Evolutionary conservation across 2,888 invertebrate species (phyloP), one percentile per base, ranked within the genome.

Genomic region (Agrochola macilenta): DNA sequence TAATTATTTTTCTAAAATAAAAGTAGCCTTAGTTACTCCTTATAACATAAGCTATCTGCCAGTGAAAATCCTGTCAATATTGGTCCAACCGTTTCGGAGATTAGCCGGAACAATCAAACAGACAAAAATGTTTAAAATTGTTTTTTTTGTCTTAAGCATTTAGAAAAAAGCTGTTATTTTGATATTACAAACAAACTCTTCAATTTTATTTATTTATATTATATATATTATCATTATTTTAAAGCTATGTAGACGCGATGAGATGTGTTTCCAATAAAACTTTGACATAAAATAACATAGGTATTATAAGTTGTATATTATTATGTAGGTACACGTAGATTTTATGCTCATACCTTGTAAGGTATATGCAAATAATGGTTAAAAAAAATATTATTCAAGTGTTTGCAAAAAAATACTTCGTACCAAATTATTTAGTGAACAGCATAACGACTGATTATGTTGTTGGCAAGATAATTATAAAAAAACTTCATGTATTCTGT

Each of bases 211-310:
- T 46, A 46, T 46, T 46, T 46, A 0, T 46, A 7, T 4, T 12
- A 46, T 3, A 43, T 23, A 39, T 39, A 39, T 39, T 39, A 17
- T 52, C 2, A 23, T 14, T 68, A 26, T 0, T 46, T 54, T 26
- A n/a, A 20, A 61, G 7, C 35, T 17, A 7, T 35, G 69, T 35
- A 35, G 64, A 35, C 11, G 35, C 11, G n/a, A n/a, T 69, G 77
- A 76, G 26, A n/a, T 77, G 76, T 23, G 12, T 14, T 57, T 30
- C 30, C 35, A 64, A 64, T 64, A 57, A 49, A 76, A 23, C 17
- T 43, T 57, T 35, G 2, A 2, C 12, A 39, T 26, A 61, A 76
- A 76, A 60, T 49, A 7, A 63, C 5, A 61, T n/a, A 49, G 4
- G 8, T 20, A 35, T 23, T 68, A 35, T 17, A 35, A 30, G 9